Evolutionary conservation across 1,140 invertebrate genomes (phyloP).

Genomic region (Drosophila virilis): DNA sequence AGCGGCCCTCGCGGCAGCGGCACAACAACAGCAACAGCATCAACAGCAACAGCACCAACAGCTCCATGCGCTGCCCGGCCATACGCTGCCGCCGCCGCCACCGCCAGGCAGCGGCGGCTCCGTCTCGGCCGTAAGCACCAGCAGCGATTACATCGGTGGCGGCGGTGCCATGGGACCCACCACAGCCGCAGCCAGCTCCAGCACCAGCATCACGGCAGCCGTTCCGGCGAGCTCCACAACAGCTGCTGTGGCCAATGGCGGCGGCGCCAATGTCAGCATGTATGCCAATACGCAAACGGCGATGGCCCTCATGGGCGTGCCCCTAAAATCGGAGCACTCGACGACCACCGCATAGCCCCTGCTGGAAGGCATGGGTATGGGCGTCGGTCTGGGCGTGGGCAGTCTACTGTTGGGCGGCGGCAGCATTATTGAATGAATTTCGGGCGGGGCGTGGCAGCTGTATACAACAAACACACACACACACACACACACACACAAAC

Average conservation of each 20-base stretch:
- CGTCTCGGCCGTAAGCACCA: slow-evolving; percentile 63
- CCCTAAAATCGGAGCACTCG: slow-evolving; percentile 73
- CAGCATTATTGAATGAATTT: slow-evolving; percentile 44
- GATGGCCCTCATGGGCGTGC: slow-evolving; percentile 74
- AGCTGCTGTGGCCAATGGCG: slow-evolving; percentile 40
- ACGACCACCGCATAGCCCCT: slow-evolving; percentile 77
- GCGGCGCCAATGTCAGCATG: slow-evolving; percentile 60
- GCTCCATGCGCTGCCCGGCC: slow-evolving; percentile 22
- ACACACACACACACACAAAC: slow-evolving; percentile 9
- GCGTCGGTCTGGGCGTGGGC: slow-evolving; percentile 11
- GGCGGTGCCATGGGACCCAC: slow-evolving; percentile 54
- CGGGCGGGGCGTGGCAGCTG: neutral
- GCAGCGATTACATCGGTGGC: slow-evolving; percentile 66
- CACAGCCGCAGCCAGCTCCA: slow-evolving; percentile 59
- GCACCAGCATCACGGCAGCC: slow-evolving; percentile 58
- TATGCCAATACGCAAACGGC: slow-evolving; percentile 71
- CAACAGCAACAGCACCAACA: slow-evolving; percentile 55
- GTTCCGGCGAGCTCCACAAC: slow-evolving; percentile 66
- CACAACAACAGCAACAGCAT: slow-evolving; percentile 41
- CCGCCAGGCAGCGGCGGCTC: slow-evolving; percentile 1
- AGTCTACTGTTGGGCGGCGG: slow-evolving; percentile 57
- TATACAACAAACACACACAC: neutral
- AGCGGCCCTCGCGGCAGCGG: slow-evolving; percentile 53
- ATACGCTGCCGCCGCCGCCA: slow-evolving; percentile 2
- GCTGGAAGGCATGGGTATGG: slow-evolving; percentile 6